Evolutionary conservation across 2,797 vertebrate genomes (phyloP).

Genomic region (Crocidura indochinensis): DNA sequence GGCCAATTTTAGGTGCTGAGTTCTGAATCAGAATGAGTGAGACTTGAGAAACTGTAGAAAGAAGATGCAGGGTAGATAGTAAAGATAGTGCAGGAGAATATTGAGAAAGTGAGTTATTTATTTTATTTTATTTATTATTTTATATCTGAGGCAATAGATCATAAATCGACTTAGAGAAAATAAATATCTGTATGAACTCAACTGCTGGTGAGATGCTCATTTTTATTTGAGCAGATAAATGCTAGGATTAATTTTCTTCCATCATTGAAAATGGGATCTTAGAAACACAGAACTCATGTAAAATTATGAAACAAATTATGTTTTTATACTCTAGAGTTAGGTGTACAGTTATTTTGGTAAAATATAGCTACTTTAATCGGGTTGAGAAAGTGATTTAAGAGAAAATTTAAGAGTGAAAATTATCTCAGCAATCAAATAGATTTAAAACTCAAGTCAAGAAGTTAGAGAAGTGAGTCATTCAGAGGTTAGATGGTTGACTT

Average conservation of each 20-base stretch:
- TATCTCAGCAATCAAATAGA: conserved; percentile 11
- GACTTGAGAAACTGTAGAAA: neutral
- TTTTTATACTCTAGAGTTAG: conserved; percentile 55
- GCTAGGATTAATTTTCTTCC: conserved; percentile 35
- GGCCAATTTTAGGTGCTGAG: neutral
- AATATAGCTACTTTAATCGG: conserved; percentile 41
- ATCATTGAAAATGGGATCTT: conserved; percentile 10
- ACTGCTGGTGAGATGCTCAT: neutral
- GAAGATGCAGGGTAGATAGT: neutral
- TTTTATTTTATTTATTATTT: no score
- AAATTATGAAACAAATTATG: conserved; percentile 15
- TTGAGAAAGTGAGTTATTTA: neutral
- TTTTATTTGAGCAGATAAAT: conserved; percentile 40
- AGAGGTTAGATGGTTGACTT: conserved; percentile 23
- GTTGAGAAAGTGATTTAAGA: conserved; percentile 47
- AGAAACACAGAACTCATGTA: neutral
- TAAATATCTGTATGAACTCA: conserved; percentile 6
- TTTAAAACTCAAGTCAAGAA: conserved; percentile 46
- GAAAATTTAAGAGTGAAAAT: conserved; percentile 20
- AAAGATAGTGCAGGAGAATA: neutral
- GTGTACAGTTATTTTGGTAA: neutral
- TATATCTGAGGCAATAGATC: neutral
- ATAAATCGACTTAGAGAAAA: neutral
- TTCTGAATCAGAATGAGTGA: neutral
- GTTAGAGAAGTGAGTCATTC: conserved; percentile 48